Conservation (phyloP, 2,113 vertebrate genomes). For the Lagenorhynchus albirostris region DNA sequence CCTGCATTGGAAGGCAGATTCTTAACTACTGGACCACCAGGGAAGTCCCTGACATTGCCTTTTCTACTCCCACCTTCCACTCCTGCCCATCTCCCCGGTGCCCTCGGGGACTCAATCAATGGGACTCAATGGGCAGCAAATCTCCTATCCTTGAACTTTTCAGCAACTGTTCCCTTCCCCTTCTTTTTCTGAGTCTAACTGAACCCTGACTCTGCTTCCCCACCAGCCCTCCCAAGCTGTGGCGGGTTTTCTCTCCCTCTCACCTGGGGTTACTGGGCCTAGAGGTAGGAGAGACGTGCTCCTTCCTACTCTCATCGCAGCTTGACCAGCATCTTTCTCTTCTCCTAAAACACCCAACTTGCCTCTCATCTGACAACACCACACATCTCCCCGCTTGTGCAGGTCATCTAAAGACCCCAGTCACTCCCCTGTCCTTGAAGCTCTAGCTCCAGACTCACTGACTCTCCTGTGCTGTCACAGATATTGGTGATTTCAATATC, state of each 20-base stretch:
- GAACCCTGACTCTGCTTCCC: neutral
- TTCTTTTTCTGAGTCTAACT: neutral
- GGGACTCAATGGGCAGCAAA: neutral
- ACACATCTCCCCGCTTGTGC: neutral
- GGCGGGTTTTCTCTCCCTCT: neutral
- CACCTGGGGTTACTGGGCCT: neutral
- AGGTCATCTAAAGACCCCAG: neutral
- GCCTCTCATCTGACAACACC: too few species aligned
- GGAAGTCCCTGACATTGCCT: neutral
- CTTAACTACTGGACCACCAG: too few species aligned
- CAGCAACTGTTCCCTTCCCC: neutral
- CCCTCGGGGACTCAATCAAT: neutral
- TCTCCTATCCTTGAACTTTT: neutral
- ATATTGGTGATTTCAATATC: neutral
- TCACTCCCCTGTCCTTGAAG: neutral
- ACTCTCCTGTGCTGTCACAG: neutral
- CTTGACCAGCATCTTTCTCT: neutral
- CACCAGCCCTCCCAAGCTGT: neutral
- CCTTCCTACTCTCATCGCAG: neutral
- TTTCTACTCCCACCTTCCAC: neutral
- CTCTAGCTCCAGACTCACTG: neutral
- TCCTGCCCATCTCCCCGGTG: neutral
- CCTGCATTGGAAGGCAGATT: too few species aligned
- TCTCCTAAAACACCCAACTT: too few species aligned
- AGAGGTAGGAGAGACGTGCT: neutral